Conservation (phyloP, 1,140 invertebrate species). For the Fopius arisanus region DNA sequence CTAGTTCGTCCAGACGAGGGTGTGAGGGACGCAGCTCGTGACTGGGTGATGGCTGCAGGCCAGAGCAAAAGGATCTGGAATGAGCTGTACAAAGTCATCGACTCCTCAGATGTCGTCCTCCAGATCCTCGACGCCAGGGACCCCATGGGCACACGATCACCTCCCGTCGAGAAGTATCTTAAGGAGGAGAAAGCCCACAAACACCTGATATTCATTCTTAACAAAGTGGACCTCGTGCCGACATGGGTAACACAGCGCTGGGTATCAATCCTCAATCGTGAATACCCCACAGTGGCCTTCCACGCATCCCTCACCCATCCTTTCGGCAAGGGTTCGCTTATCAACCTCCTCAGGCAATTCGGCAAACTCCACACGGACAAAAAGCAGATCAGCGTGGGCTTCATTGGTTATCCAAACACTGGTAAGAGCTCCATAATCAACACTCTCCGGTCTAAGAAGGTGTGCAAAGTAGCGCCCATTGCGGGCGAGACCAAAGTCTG, state of each 20-base stretch:
- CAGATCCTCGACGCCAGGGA: slow-evolving; percentile 95
- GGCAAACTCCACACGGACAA: slow-evolving; percentile 94
- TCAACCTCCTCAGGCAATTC: slow-evolving; percentile 96
- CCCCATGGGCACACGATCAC: slow-evolving; percentile 93
- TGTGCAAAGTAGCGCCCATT: slow-evolving; percentile 98
- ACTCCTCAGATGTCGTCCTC: slow-evolving; percentile 96
- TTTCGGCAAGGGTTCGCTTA: slow-evolving; percentile 98
- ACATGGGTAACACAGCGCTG: slow-evolving; percentile 97
- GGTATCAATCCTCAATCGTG: slow-evolving; percentile 90
- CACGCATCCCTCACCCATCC: slow-evolving; percentile 97
- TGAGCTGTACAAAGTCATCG: slow-evolving; percentile 99
- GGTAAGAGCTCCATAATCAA: slow-evolving; percentile 99
- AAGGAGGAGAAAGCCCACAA: slow-evolving; percentile 81
- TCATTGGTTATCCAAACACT: slow-evolving; percentile 99
- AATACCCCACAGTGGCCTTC: slow-evolving; percentile 98
- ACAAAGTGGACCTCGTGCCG: slow-evolving; percentile 94
- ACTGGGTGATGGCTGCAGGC: slow-evolving; percentile 91
- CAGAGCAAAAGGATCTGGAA: slow-evolving; percentile 99
- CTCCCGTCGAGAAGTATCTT: slow-evolving; percentile 85
- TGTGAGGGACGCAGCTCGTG: slow-evolving; percentile 75
- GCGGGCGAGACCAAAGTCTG: slow-evolving; percentile 99
- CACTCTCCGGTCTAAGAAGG: slow-evolving; percentile 91
- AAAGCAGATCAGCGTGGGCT: slow-evolving; percentile 98
- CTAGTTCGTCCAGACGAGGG: slow-evolving; percentile 84
- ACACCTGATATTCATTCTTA: slow-evolving; percentile 74